Evolutionary conservation across 1,140 invertebrate species (phyloP).

Genomic region (Grapholita molesta): DNA sequence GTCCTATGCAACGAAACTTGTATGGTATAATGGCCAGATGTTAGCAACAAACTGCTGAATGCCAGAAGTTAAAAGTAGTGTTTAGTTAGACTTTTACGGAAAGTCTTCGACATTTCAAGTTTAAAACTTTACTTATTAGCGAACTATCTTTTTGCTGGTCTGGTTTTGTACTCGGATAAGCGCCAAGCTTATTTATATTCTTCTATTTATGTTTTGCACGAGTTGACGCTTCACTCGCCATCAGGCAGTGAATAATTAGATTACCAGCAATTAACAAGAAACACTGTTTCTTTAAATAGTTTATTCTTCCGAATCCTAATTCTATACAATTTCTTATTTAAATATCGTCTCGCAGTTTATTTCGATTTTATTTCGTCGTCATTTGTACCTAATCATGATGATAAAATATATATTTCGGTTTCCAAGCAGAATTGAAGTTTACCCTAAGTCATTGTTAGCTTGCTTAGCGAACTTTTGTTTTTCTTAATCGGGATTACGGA

Average conservation of each 20-base stretch:
- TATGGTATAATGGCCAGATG: conserved; percentile 6
- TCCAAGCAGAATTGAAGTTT: neutral
- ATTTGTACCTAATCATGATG: conserved; percentile 13
- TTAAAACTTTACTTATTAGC: conserved; percentile 36
- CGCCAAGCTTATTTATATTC: conserved; percentile 19
- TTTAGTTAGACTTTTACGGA: conserved; percentile 8
- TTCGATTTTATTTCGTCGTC: conserved; percentile 29
- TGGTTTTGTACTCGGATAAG: conserved; percentile 23
- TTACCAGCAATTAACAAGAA: conserved; percentile 21
- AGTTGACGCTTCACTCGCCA: conserved; percentile 18
- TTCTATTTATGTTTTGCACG: conserved; percentile 18
- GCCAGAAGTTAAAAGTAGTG: conserved; percentile 11
- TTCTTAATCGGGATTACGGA: neutral
- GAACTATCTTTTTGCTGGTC: conserved; percentile 24
- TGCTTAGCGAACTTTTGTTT: neutral
- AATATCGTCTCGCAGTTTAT: conserved; percentile 19
- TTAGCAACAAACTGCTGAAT: neutral
- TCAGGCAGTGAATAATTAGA: conserved; percentile 24
- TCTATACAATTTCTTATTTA: conserved; percentile 25
- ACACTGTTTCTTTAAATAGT: conserved; percentile 8
- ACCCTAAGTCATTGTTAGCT: neutral
- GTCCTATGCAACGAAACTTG: conserved; percentile 6
- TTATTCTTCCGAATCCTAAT: conserved; percentile 21
- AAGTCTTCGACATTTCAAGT: neutral
- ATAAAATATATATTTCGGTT: neutral